Conservation (phyloP, 37 sponge, comb jelly and placozoan species). For the Hormiphora californensis region DNA sequence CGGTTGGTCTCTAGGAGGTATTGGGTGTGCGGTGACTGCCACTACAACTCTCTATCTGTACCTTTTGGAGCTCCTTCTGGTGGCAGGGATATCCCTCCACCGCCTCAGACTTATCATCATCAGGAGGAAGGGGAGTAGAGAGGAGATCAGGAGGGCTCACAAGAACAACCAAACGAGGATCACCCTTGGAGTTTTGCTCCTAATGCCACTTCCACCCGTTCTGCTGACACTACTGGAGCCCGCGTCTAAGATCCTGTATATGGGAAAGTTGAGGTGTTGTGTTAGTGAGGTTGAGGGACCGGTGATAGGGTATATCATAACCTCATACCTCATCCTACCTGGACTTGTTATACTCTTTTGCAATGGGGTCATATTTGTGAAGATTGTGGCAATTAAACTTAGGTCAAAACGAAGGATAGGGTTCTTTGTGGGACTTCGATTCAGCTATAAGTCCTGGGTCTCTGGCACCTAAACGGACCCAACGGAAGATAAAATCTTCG, state of each 20-base stretch:
- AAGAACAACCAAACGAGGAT: too few relatives aligned
- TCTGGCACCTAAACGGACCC: neutral
- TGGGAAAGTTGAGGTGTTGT: too few relatives aligned
- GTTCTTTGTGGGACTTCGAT: conserved; percentile 25
- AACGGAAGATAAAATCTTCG: conserved; percentile 15
- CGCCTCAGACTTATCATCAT: neutral
- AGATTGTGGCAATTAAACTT: neutral
- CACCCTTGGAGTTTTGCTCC: too few relatives aligned
- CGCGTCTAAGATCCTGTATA: too few relatives aligned
- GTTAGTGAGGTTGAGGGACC: too few relatives aligned
- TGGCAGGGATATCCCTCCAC: conserved; percentile 11
- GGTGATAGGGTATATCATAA: too few relatives aligned
- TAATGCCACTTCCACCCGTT: too few relatives aligned
- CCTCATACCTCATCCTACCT: too few relatives aligned
- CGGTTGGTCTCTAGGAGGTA: neutral
- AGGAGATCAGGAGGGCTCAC: too few relatives aligned
- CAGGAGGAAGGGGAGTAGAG: neutral
- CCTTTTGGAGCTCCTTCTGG: neutral
- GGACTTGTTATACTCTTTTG: too few relatives aligned
- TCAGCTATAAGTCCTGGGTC: conserved; percentile 19
- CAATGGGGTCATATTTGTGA: conserved; percentile 8
- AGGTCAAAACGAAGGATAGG: neutral
- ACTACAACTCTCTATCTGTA: neutral
- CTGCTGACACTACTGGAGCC: too few relatives aligned
- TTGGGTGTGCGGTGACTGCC: neutral